Base-by-base conservation (phyloP, 2,797 vertebrate genomes). In the Dicrostonyx torquatus region DNA sequence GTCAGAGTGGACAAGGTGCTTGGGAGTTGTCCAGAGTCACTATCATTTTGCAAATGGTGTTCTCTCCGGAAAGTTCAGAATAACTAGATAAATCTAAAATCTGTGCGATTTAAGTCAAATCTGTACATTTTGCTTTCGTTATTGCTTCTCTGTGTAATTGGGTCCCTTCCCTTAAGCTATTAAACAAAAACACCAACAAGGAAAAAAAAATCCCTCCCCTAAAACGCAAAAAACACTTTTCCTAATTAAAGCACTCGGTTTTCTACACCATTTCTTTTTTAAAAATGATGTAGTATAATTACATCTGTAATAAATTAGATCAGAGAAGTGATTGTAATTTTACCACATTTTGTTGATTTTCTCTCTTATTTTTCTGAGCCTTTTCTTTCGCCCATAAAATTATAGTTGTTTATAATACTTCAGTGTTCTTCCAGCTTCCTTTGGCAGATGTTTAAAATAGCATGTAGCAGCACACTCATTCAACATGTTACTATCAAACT, bases 401-500 rank as follows among this genome's bases (percentile, higher is more conserved):
- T 90, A n/a, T 86, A 62, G 31, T 60, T 87, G 60, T 94, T 93
- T 60, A 87, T 37, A 94, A 80, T 89, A 68, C 90, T 89, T 95
- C 37, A 80, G 29, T 70, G 70, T 79, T 72, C 53, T 95, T 95
- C 73, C 45, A 87, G 34, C 43, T 93, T 78, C 31, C 89, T 91
- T 93, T 92, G 82, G 75, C 91, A 75, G 55, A 15, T 93, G 17
- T 43, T 43, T 85, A 60, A 62, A 82, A 90, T 89, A 89, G 73
- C 45, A 89, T 90, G 70, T 77, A 93, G 77, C 60, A 91, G 64
- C 29, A 87, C 58, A 60, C 4, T 88, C n/a, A 45, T 78, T 95
- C 26, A 87, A 13, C 15, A 78, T 95, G 94, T 95, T 96, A 90
- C 66, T 92, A 75, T 92, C 43, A 96, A 86, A 82, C 5, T 40